Evolutionary conservation across 37 sponge, comb jelly and placozoan genomes (phyloP).

Genomic region (Hexactinellida sp.): DNA sequence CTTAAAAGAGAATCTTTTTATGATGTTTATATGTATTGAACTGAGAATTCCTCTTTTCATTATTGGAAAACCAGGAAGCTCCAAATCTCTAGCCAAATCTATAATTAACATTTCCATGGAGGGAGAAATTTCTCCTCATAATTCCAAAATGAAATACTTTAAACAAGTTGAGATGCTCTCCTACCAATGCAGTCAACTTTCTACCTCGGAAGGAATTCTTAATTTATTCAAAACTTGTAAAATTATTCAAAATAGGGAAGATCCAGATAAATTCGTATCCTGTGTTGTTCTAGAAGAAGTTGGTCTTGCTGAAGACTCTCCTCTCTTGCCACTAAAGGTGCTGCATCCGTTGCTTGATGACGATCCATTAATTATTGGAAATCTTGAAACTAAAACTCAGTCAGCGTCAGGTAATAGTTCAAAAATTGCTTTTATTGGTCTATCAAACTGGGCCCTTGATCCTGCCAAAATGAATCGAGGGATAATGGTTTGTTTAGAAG

Average conservation of each 20-base stretch:
- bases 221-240: slow-evolving; percentile 19
- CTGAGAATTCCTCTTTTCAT: slow-evolving; percentile 37
- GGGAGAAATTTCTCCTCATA: slow-evolving; percentile 29
- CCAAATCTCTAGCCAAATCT: slow-evolving; percentile 30
- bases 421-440: slow-evolving; percentile 24
- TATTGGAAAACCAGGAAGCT: slow-evolving; percentile 41
- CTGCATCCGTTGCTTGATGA: slow-evolving; percentile 38
- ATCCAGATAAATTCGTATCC: slow-evolving; percentile 22
- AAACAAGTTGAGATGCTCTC: slow-evolving; percentile 19
- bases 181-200: slow-evolving; percentile 25
- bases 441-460: slow-evolving; percentile 44
- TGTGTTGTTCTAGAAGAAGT: slow-evolving; percentile 38
- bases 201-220: slow-evolving; percentile 19
- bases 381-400: neutral
- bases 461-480: slow-evolving; percentile 49
- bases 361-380: neutral
- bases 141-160: neutral
- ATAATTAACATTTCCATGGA: slow-evolving; percentile 25
- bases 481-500: slow-evolving; percentile 24
- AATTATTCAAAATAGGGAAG: neutral
- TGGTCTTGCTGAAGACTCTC: slow-evolving; percentile 40
- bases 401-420: too few species aligned
- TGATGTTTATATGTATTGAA: slow-evolving; percentile 47
- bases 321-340: slow-evolving; percentile 31
- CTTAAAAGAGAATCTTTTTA: slow-evolving; percentile 34